Evolutionary conservation across 2,113 vertebrate species (phyloP), one percentile per base, ranked within the genome.

Genomic region (Pachypanchax playfairii): DNA sequence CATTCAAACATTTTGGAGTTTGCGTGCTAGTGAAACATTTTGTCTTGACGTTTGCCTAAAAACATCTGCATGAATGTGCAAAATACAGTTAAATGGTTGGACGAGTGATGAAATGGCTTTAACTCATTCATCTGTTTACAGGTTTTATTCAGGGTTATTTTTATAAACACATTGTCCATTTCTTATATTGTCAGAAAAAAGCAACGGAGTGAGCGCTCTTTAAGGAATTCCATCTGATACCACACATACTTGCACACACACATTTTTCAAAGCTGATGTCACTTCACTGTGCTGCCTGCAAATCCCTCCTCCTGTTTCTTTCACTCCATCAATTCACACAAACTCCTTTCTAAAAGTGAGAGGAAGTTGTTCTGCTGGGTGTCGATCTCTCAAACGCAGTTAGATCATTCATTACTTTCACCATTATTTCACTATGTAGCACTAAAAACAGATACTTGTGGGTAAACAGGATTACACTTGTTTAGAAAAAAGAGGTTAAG

Each of bases 221-320:
- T 33, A n/a, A 13, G 1, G 39, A 6, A 17, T 38, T 20, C 54
- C 71, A 17, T 5, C 42, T 64, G 67, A 79, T 70, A 80, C 68
- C 74, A 48, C 44, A 71, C 70, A 68, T 39, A 57, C 31, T 25
- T 21, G n/a, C 52, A 69, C 79, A 70, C 80, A 86, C 61, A 85
- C 87, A 90, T 92, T 92, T 92, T 92, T 91, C 61, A 56, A 78
- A 82, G 85, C 88, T 92, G 90, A 92, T 91, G 91, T 92, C 91
- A 92, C 90, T 21, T 12, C 1, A 56, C 85, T 86, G 90, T 91
- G 86, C 89, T 84, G 85, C 89, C 85, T 15, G 56, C 65, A 87
- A 85, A 90, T 82, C 84, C 88, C 87, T 86, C 86, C 88, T 87
- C 79, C 74, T 85, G 81, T 78, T 83, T 82, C 74, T 66, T 63